Evolutionary conservation across 2,113 vertebrate species (phyloP).

Genomic region (Nycticorax nycticorax): DNA sequence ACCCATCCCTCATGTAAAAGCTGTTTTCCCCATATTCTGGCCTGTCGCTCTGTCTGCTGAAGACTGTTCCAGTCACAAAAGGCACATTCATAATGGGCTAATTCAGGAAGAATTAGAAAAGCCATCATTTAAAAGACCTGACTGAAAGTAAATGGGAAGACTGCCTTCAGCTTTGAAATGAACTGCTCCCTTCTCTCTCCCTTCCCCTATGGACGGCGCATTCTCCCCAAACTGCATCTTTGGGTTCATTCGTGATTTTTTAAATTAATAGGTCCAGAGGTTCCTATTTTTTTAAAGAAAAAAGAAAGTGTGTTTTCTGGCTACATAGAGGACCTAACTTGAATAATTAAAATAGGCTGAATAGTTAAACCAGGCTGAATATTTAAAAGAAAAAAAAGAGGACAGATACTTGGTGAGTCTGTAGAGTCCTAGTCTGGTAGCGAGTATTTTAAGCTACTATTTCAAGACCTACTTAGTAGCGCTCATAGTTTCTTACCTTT

Average conservation of each 20-base stretch:
- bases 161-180: background rate
- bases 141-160: background rate
- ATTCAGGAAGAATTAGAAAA: background rate
- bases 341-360: background rate
- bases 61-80: background rate
- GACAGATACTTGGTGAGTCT: background rate
- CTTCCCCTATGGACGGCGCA: accelerated
- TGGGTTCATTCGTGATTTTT: background rate
- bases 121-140: background rate
- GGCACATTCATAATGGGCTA: background rate
- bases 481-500: background rate
- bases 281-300: background rate
- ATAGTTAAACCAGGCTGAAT: background rate
- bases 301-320: background rate
- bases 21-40: background rate
- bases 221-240: background rate
- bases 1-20: background rate
- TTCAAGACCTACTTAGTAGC: background rate
- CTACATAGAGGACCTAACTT: background rate
- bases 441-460: background rate
- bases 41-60: accelerated
- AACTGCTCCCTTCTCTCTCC: background rate
- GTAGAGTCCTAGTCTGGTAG: background rate
- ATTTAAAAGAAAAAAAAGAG: background rate
- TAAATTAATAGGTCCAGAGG: background rate